Evolutionary conservation across 1,140 invertebrate genomes (phyloP).

Genomic region (Tetragonula clypearis): DNA sequence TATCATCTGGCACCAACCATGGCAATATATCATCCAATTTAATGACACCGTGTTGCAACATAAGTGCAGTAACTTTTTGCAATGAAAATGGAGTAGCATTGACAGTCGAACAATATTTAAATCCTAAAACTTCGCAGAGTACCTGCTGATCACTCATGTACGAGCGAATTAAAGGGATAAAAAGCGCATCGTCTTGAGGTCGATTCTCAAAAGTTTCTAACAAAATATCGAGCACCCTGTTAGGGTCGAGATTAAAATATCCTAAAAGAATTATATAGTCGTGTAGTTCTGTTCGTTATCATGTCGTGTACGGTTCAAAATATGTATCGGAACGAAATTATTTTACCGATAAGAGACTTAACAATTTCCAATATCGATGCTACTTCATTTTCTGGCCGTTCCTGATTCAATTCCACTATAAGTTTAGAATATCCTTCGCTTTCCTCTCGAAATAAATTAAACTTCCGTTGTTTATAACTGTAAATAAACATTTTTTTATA

Average conservation of each 20-base stretch:
- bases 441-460: conserved; percentile 99
- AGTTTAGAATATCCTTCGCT: conserved; percentile 99
- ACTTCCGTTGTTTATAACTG: conserved; percentile 99
- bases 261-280: conserved; percentile 84
- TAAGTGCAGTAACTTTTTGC: conserved; percentile 93
- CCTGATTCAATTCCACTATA: conserved; percentile 97
- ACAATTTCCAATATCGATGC: conserved; percentile 90
- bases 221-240: conserved; percentile 97
- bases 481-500: conserved; percentile 71
- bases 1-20: conserved; percentile 94
- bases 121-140: conserved; percentile 96
- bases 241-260: conserved; percentile 99
- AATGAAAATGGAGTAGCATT: conserved; percentile 90
- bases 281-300: background rate
- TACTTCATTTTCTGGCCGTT: conserved; percentile 86
- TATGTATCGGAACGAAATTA: background rate
- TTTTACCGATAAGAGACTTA: conserved; percentile 94
- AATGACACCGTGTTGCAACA: conserved; percentile 94
- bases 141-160: conserved; percentile 94
- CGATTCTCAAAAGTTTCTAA: conserved; percentile 98
- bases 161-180: conserved; percentile 91
- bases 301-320: background rate
- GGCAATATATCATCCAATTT: conserved; percentile 93
- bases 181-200: conserved; percentile 88
- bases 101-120: conserved; percentile 91